A percentile compares a stretch with the other conserved stretches of the same genome.
Evolutionary conservation across 2,888 invertebrate genomes (phyloP).

Genomic region (Tupiocoris notatus): DNA sequence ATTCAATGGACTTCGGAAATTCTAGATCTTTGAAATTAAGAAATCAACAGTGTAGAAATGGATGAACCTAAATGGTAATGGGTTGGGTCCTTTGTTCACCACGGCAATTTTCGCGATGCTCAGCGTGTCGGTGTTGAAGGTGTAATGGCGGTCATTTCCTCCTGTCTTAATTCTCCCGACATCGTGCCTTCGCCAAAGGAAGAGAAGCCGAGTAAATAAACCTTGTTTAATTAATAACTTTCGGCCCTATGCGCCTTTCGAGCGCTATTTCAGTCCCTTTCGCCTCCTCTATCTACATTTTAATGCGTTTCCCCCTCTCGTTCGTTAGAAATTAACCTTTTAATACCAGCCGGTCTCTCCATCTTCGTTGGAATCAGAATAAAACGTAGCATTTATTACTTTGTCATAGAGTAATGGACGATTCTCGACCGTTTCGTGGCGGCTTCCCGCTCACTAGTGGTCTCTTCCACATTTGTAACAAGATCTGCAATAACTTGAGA

Average conservation of each 20-base stretch:
- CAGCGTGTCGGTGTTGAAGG: not conserved
- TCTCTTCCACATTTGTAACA: not conserved
- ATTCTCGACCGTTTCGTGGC: not conserved
- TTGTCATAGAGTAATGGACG: constrained; percentile 32
- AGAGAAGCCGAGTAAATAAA: constrained; percentile 8
- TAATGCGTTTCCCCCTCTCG: not conserved
- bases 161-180: constrained; percentile 22
- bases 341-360: not conserved
- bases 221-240: constrained; percentile 33
- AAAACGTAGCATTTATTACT: constrained; percentile 20
- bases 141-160: constrained; percentile 41
- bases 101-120: not conserved
- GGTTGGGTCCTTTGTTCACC: too few species aligned
- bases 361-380: not conserved
- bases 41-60: too few species aligned
- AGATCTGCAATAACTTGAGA: not conserved
- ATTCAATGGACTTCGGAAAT: too few species aligned
- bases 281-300: not conserved
- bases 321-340: not conserved
- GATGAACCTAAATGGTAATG: too few species aligned
- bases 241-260: not conserved
- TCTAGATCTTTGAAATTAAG: too few species aligned
- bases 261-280: not conserved
- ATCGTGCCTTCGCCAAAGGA: constrained; percentile 14
- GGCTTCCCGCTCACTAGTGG: not conserved